phyloP scores from a whole-genome alignment of 2,113 vertebrate species.

The Geococcyx californianus region DNA sequence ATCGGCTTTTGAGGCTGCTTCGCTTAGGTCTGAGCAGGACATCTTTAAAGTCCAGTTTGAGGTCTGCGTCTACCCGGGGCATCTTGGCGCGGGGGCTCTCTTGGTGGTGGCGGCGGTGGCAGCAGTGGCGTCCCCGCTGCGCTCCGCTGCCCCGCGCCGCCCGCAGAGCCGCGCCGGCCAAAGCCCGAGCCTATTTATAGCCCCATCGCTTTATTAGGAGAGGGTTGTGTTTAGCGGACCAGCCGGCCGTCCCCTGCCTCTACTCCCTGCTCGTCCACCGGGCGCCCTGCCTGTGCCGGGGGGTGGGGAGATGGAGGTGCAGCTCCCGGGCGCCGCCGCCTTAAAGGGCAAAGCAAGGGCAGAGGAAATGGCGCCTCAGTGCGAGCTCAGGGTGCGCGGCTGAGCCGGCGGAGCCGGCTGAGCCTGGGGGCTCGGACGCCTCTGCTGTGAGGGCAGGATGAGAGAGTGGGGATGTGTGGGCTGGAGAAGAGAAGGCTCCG shows the following conservation, averaged over 20 bases:
- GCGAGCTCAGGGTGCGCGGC: too few relatives aligned
- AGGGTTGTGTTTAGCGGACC: slow-evolving; percentile 44
- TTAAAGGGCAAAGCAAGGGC: slow-evolving; percentile 50
- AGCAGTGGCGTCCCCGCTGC: not conserved
- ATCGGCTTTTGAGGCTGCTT: slow-evolving; percentile 95
- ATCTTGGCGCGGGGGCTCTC: slow-evolving; percentile 67
- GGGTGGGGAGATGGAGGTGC: not conserved
- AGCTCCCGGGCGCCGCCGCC: not conserved
- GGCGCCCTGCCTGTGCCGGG: not conserved
- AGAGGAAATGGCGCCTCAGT: not conserved
- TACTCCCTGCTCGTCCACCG: not conserved
- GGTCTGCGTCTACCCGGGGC: slow-evolving; percentile 93
- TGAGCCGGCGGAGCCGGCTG: too few relatives aligned
- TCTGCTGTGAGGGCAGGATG: too few relatives aligned
- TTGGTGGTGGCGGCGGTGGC: not conserved
- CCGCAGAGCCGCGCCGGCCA: slow-evolving; percentile 43
- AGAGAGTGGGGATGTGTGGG: too few relatives aligned
- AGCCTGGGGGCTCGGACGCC: too few relatives aligned
- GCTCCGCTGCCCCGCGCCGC: not conserved
- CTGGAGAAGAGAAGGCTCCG: too few relatives aligned
- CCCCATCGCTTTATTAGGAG: slow-evolving; percentile 87
- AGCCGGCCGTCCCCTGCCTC: not conserved
- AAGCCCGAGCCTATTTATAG: slow-evolving; percentile 90
- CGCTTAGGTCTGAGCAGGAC: slow-evolving; percentile 95
- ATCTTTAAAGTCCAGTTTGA: slow-evolving; percentile 99